Base-by-base conservation (phyloP, 2,113 vertebrate genomes). In the Cyprinodon variegatus region DNA sequence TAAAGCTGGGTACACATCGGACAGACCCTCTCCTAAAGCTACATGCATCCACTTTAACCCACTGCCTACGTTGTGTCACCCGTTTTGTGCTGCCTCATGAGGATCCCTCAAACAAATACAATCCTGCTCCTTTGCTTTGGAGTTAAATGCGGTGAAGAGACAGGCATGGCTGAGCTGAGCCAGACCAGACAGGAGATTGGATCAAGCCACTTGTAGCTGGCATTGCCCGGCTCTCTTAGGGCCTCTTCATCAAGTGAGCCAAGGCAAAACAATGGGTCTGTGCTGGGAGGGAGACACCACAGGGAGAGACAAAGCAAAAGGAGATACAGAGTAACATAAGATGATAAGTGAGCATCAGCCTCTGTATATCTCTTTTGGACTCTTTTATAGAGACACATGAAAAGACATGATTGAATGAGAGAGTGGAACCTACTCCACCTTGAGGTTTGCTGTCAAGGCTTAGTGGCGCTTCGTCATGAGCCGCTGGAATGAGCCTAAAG, bases 161-260 rank as follows among this genome's bases (percentile, higher is more conserved):
- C 73, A 66, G 70, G 71, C 72, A 45, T 6, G 65, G 41, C 22
- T 67, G 36, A 86, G 73, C 81, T 10, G 67, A 84, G 72, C 75
- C 29, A 15, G 74, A 84, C 78, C 65, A 60, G 75, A 59, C 39
- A 4, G 53, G 66, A 63, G 74, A 64, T 71, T 65, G 84, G 83
- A 90, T 89, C 84, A 65, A 87, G 79, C 83, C 84, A 77, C 86
- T 87, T 82, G 89, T 89, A 77, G 70, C 84, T 85, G 87, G 85
- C 79, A 61, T 45, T n/a, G 66, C 74, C 45, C 3, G 65, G 45
- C 70, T 83, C 86, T 87, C 83, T 36, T 2, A 10, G 83, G 87
- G 76, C 67, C 68, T 78, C 81, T 77, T 77, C 78, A 63, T 73
- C 79, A 63, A 83, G 41, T 38, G 43, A 57, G 88, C 86, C 85